Conservation (phyloP, 2,797 vertebrate species). For the Danio jaintianensis region DNA sequence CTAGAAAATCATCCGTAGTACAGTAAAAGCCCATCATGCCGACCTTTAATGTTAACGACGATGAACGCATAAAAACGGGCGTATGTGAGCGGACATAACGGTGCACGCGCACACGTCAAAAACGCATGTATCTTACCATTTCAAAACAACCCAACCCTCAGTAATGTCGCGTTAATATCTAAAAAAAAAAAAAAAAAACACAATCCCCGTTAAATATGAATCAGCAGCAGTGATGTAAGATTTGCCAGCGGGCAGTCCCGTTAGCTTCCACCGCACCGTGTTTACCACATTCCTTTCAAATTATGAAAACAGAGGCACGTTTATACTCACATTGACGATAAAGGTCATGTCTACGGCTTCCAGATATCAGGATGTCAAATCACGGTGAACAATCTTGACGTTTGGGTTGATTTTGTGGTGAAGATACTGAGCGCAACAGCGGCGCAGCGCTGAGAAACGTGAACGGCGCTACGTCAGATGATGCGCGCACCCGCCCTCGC, state of each 20-base stretch:
- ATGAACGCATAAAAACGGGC: neutral
- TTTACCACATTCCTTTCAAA: neutral
- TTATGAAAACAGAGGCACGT: neutral
- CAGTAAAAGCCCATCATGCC: neutral
- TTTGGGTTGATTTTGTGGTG: conserved; percentile 13
- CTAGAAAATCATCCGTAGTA: neutral
- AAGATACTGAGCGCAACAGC: neutral
- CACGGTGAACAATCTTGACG: neutral
- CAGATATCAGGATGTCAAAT: conserved; percentile 12
- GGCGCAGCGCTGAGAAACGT: neutral
- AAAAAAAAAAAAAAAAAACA: neutral
- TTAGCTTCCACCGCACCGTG: neutral
- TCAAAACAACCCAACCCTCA: neutral
- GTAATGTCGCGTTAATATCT: neutral
- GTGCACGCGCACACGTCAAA: neutral
- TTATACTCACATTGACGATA: conserved; percentile 25
- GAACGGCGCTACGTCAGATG: conserved; percentile 41
- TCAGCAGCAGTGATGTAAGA: conserved; percentile 24
- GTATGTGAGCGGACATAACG: neutral
- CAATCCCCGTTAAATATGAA: neutral
- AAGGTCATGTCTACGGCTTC: neutral
- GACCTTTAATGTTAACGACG: neutral
- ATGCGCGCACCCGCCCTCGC: conserved; percentile 2
- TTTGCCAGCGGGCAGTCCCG: conserved; percentile 15
- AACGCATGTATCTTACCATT: neutral